Evolutionary conservation across 1,140 invertebrate genomes (phyloP).

Genomic region (Drosophila erecta): DNA sequence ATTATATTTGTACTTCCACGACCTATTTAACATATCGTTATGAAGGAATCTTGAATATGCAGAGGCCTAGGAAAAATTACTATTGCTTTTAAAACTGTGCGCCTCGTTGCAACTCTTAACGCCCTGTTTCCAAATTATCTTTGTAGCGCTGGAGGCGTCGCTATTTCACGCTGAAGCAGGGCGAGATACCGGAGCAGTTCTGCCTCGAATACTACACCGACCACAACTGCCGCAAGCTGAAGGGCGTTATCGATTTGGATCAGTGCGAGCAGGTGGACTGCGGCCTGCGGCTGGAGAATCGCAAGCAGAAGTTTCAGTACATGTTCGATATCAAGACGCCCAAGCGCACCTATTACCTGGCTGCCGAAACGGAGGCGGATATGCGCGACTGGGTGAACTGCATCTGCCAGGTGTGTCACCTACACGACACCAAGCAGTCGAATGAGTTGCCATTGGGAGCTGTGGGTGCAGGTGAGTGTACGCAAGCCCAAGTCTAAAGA

Average conservation of each 20-base stretch:
- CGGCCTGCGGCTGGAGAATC: conserved; percentile 92
- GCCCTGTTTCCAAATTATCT: conserved; percentile 52
- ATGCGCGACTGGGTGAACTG: conserved; percentile 98
- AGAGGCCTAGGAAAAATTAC: too few relatives aligned
- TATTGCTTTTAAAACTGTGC: background rate
- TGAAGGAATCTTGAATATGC: too few relatives aligned
- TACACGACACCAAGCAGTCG: conserved; percentile 87
- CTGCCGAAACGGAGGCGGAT: conserved; percentile 94
- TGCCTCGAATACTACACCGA: conserved; percentile 97
- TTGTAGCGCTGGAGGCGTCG: conserved; percentile 96
- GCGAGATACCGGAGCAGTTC: conserved; percentile 96
- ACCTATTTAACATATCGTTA: too few relatives aligned
- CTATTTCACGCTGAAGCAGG: conserved; percentile 96
- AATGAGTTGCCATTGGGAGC: conserved; percentile 66
- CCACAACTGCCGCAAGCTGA: conserved; percentile 92
- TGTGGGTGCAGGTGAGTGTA: conserved; percentile 52
- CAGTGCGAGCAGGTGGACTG: conserved; percentile 97
- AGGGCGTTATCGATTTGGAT: conserved; percentile 96
- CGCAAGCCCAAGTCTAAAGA: too few relatives aligned
- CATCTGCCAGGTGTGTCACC: conserved; percentile 95
- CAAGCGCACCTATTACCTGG: conserved; percentile 95
- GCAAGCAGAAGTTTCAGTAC: conserved; percentile 92
- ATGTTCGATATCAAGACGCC: conserved; percentile 96
- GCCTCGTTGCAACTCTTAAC: conserved; percentile 10
- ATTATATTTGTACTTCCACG: too few relatives aligned